These are phyloP conservation scores for Drosophila obscura DNA, from an alignment of 1,140 invertebrate genomes.

Conservation along the genomic window DNA sequence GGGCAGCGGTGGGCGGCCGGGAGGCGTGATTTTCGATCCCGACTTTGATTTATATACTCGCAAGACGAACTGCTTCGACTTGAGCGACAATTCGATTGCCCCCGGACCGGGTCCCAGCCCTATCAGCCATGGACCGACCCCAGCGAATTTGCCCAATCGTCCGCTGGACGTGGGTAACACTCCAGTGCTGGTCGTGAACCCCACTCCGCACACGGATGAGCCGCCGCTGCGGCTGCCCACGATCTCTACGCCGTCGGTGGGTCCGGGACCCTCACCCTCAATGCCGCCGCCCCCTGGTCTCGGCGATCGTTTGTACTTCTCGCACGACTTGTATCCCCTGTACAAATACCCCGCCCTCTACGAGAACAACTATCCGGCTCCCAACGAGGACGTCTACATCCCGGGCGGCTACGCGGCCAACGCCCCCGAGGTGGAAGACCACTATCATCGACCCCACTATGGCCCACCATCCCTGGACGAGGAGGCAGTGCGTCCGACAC, in stretches of 20 bases:
- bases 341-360: constrained; percentile 82
- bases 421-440: constrained; percentile 72
- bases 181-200: constrained; percentile 70
- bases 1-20: constrained; percentile 79
- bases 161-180: constrained; percentile 70
- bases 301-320: constrained; percentile 79
- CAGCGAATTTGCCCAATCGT: constrained; percentile 70
- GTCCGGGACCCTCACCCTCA: constrained; percentile 12
- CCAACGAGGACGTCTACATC: constrained; percentile 75
- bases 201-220: constrained; percentile 65
- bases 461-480: constrained; percentile 36
- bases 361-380: constrained; percentile 80
- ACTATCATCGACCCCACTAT: constrained; percentile 66
- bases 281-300: constrained; percentile 35
- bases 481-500: constrained; percentile 45
- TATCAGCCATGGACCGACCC: constrained; percentile 62
- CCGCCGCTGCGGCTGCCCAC: constrained; percentile 21
- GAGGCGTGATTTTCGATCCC: constrained; percentile 84
- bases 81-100: constrained; percentile 75
- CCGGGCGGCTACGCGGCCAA: constrained; percentile 81
- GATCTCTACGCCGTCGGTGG: constrained; percentile 7
- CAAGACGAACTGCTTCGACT: constrained; percentile 85
- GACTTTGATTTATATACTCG: constrained; percentile 87
- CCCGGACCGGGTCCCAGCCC: constrained; percentile 51
- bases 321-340: constrained; percentile 79